These are phyloP conservation scores for Bubalus kerabau DNA, from an alignment of 2,113 vertebrate genomes.

Conservation along the genomic window DNA sequence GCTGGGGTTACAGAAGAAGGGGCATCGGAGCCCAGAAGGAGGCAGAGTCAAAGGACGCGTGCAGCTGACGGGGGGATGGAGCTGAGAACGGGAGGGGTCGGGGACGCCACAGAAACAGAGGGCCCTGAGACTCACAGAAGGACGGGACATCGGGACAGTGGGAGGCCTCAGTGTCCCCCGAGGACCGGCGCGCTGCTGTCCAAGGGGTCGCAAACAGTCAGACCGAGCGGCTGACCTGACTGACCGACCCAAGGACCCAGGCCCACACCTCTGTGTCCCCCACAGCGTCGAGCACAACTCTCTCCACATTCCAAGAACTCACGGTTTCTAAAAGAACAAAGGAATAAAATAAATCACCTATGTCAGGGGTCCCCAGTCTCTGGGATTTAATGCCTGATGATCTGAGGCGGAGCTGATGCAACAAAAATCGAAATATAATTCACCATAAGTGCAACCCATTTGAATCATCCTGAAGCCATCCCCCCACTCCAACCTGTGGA, in stretches of 20 bases:
- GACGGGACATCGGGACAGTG: neutral
- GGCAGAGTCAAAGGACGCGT: neutral
- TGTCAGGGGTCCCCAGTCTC: neutral
- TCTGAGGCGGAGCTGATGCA: neutral
- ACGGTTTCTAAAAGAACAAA: neutral
- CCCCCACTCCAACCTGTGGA: neutral
- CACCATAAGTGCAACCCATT: neutral
- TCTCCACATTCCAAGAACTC: neutral
- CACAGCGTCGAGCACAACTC: accelerated
- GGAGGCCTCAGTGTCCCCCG: neutral
- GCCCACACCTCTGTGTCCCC: neutral
- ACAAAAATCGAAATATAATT: neutral
- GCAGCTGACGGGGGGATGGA: accelerated
- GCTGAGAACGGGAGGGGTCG: neutral
- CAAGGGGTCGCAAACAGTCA: neutral
- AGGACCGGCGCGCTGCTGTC: neutral
- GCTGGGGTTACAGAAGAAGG: neutral
- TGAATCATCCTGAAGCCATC: neutral
- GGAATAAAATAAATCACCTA: neutral
- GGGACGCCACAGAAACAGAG: neutral
- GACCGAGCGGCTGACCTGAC: neutral
- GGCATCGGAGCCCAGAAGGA: neutral
- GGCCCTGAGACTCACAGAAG: neutral
- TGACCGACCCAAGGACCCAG: neutral
- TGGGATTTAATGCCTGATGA: neutral